Percentiles rank a stretch among this genome's conserved stretches.
Conservation (phyloP, 2,888 invertebrate genomes). For the Griposia aprilina region DNA sequence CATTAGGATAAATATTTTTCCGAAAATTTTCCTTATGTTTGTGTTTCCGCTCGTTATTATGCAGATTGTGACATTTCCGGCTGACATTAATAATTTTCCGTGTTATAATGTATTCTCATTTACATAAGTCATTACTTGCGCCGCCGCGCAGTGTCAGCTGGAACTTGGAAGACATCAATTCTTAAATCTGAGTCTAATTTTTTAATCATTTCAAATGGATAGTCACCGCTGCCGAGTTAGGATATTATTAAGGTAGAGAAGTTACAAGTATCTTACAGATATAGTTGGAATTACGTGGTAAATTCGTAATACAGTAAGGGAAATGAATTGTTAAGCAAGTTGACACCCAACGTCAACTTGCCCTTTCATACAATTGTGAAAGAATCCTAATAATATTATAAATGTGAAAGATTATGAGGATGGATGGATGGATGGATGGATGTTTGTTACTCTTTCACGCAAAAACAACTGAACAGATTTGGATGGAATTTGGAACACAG, state of each 20-base stretch:
- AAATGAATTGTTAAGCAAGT: not conserved
- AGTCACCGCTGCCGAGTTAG: not conserved
- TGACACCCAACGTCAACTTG: not conserved
- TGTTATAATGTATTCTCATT: conserved; percentile 37
- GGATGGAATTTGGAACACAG: no score
- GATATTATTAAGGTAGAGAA: not conserved
- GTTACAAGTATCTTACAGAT: not conserved
- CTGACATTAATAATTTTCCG: conserved; percentile 34
- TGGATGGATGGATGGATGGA: no score
- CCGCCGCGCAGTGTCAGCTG: not conserved
- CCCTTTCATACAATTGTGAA: not conserved
- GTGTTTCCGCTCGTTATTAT: conserved; percentile 53
- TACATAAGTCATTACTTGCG: conserved; percentile 28
- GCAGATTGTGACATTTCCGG: conserved; percentile 52
- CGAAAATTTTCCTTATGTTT: conserved; percentile 21
- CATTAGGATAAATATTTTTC: conserved; percentile 22
- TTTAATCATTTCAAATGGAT: conserved; percentile 1
- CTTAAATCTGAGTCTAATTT: not conserved
- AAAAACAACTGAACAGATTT: no score
- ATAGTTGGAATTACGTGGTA: not conserved
- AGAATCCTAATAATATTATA: no score
- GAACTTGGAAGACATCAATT: not conserved
- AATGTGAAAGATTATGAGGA: no score
- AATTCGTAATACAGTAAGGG: not conserved
- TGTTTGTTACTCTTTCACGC: no score